phyloP scores from a whole-genome alignment of 2,113 vertebrate genomes.

The Sprattus sprattus region DNA sequence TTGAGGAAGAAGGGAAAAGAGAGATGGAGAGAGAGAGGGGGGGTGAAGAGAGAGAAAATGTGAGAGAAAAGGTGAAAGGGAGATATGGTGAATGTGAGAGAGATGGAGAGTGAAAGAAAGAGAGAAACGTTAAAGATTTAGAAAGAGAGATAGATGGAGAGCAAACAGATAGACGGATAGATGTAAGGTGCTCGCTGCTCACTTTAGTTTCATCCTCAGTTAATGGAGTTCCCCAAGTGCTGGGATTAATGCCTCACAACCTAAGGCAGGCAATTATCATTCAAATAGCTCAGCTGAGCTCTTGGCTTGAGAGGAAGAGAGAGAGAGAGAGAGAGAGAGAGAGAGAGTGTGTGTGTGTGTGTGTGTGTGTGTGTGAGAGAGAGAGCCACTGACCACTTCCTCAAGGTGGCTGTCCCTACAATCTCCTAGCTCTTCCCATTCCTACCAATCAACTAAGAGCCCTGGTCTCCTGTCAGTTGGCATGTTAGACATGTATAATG shows the following conservation, averaged over 20 bases:
- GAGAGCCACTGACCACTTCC: not conserved
- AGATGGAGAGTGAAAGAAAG: not conserved
- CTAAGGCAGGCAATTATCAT: slow-evolving; percentile 25
- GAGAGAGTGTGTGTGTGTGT: not conserved
- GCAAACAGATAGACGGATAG: not conserved
- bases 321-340: not conserved
- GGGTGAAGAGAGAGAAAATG: not conserved
- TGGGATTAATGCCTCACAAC: slow-evolving; percentile 31
- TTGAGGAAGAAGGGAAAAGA: not conserved
- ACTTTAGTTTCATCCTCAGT: slow-evolving; percentile 19
- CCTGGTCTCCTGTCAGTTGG: not conserved
- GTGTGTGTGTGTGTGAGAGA: not conserved
- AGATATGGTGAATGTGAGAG: not conserved
- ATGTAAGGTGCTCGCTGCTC: not conserved
- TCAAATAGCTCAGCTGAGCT: slow-evolving; percentile 22
- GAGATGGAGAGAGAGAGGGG: not conserved
- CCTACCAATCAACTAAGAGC: not conserved
- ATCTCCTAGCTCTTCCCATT: not conserved
- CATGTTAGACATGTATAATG: not conserved
- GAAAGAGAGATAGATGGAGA: not conserved
- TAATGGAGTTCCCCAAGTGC: slow-evolving; percentile 28
- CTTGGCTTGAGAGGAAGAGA: too few species aligned
- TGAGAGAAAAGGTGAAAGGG: not conserved
- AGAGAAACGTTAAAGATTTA: not conserved
- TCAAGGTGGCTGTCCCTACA: not conserved